Evolutionary conservation across 2,888 invertebrate species (phyloP).

Genomic region (Hesperia comma): DNA sequence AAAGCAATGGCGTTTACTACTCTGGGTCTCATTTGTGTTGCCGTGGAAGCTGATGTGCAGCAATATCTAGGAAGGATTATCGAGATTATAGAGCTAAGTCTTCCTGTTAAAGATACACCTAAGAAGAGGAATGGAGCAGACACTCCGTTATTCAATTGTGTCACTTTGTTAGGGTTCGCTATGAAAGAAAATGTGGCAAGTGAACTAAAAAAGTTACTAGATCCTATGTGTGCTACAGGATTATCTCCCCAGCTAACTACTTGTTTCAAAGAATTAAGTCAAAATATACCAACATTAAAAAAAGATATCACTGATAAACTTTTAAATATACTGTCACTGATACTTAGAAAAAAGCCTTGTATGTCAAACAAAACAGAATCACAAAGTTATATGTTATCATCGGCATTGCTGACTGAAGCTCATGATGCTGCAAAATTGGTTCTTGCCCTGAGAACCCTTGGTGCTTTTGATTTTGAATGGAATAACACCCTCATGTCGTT

Average conservation of each 20-base stretch:
- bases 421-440: slow-evolving; percentile 94
- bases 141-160: slow-evolving; percentile 95
- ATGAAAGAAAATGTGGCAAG: slow-evolving; percentile 90
- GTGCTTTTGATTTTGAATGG: slow-evolving; percentile 95
- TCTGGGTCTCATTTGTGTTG: slow-evolving; percentile 95
- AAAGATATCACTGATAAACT: slow-evolving; percentile 96
- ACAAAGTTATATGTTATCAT: slow-evolving; percentile 69
- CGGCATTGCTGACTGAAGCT: slow-evolving; percentile 78
- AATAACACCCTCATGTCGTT: slow-evolving; percentile 94
- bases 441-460: slow-evolving; percentile 95
- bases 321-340: slow-evolving; percentile 94
- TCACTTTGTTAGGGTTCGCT: slow-evolving; percentile 96
- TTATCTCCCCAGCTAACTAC: slow-evolving; percentile 95
- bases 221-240: slow-evolving; percentile 96
- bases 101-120: slow-evolving; percentile 90
- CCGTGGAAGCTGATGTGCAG: slow-evolving; percentile 92
- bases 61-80: slow-evolving; percentile 92
- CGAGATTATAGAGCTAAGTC: slow-evolving; percentile 89
- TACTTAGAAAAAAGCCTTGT: slow-evolving; percentile 93
- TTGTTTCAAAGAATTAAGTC: slow-evolving; percentile 94
- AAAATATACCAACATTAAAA: slow-evolving; percentile 94
- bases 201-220: slow-evolving; percentile 92
- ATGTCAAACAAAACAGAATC: slow-evolving; percentile 83
- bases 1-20: slow-evolving; percentile 94
- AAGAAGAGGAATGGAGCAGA: slow-evolving; percentile 91